phyloP scores from a whole-genome alignment of 2,113 vertebrate genomes.

The Hylia prasina region DNA sequence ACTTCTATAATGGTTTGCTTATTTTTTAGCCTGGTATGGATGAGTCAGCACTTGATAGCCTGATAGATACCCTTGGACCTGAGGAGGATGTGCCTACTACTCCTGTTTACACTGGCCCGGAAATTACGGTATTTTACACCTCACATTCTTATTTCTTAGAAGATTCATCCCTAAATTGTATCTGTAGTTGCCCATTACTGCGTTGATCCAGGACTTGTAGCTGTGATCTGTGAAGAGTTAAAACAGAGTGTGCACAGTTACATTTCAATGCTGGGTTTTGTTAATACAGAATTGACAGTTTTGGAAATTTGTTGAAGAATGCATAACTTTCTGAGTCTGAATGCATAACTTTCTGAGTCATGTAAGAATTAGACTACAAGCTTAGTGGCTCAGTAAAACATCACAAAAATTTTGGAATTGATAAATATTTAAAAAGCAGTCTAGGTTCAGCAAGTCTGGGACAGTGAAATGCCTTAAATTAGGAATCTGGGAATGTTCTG shows the following conservation, averaged over 20 bases:
- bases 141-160: background rate
- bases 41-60: constrained; percentile 68
- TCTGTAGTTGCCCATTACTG: background rate
- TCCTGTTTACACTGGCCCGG: constrained; percentile 65
- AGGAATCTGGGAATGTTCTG: background rate
- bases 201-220: background rate
- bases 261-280: background rate
- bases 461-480: background rate
- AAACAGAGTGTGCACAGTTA: background rate
- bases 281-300: background rate
- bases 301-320: background rate
- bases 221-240: background rate
- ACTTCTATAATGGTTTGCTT: background rate
- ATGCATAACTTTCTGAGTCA: too few relatives aligned
- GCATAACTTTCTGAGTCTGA: background rate
- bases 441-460: background rate
- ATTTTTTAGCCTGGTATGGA: constrained; percentile 62
- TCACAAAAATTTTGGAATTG: background rate
- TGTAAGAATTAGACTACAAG: background rate
- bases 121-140: constrained; percentile 55
- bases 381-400: background rate
- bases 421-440: background rate
- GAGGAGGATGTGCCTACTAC: constrained; percentile 47
- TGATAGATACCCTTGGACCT: constrained; percentile 67
- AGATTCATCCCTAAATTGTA: background rate